Evolutionary conservation across 2,797 vertebrate genomes (phyloP).

Genomic region (Melanotaenia pygmaea): DNA sequence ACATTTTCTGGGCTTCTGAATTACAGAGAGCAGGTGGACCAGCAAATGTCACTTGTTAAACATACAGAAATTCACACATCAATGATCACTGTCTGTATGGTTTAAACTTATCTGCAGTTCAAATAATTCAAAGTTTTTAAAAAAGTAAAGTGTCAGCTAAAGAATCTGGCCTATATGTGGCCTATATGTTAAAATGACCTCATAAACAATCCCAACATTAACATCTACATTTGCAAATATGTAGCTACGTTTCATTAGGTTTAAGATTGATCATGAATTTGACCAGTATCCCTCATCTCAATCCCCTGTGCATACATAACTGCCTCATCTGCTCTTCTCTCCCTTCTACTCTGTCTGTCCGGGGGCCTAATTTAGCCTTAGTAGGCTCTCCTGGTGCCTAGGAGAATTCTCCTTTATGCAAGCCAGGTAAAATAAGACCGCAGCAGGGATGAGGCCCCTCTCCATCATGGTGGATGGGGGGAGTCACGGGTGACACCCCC

Average conservation of each 20-base stretch:
- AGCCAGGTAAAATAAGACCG: slow-evolving; percentile 87
- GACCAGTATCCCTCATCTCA: slow-evolving; percentile 80
- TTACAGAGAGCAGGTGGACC: slow-evolving; percentile 61
- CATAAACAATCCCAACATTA: slow-evolving; percentile 44
- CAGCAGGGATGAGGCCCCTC: slow-evolving; percentile 75
- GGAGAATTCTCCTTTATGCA: slow-evolving; percentile 87
- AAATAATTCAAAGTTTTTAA: slow-evolving; percentile 31
- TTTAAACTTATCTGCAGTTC: slow-evolving; percentile 23
- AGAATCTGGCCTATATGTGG: slow-evolving; percentile 48
- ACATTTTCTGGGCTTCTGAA: slow-evolving; percentile 75
- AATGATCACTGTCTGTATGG: slow-evolving; percentile 32
- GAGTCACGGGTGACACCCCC: slow-evolving; percentile 89
- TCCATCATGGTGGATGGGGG: slow-evolving; percentile 89
- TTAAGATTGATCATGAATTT: slow-evolving; percentile 79
- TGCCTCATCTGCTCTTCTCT: slow-evolving; percentile 79
- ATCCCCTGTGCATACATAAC: slow-evolving; percentile 80
- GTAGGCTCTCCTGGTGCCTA: slow-evolving; percentile 82
- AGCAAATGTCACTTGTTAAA: slow-evolving; percentile 66
- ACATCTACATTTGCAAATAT: slow-evolving; percentile 65
- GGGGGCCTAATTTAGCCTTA: slow-evolving; percentile 84
- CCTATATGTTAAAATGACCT: slow-evolving; percentile 39
- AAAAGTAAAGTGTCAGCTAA: slow-evolving; percentile 15
- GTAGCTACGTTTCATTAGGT: slow-evolving; percentile 38
- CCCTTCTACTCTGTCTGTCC: slow-evolving; percentile 76
- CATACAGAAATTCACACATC: slow-evolving; percentile 51